A percentile compares a stretch with the other conserved stretches of the same genome.
Evolutionary conservation across 2,113 vertebrate genomes (phyloP).

Genomic region (Tachysurus vachellii): DNA sequence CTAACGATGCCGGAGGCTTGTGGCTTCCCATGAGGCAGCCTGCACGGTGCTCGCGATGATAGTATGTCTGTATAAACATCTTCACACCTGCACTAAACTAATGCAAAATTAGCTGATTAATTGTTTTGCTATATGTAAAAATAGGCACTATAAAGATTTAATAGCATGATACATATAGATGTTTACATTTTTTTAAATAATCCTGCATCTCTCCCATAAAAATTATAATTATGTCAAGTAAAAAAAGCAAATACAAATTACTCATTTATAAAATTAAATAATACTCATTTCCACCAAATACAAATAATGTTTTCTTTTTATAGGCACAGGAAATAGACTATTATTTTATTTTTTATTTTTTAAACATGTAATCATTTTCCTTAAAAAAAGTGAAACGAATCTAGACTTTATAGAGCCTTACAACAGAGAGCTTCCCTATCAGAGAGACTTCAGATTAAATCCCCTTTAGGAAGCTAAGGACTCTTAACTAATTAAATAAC

Average conservation of each 20-base stretch:
- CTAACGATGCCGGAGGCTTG: slow-evolving; percentile 33
- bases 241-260: no score
- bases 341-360: no score
- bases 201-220: neutral
- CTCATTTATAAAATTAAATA: no score
- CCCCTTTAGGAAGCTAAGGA: neutral
- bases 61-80: neutral
- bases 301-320: neutral
- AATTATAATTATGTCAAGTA: neutral
- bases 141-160: neutral
- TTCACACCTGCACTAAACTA: neutral
- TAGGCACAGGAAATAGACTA: neutral
- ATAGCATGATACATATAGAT: neutral
- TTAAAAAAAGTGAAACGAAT: neutral
- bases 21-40: slow-evolving; percentile 28
- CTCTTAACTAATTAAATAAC: neutral
- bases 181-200: neutral
- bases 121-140: neutral
- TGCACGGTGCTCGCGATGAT: neutral
- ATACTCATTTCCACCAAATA: neutral
- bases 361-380: neutral
- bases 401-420: neutral
- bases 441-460: neutral
- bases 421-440: neutral
- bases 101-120: neutral